Percentiles rank a stretch among this genome's conserved stretches.
Conservation (phyloP, 2,888 invertebrate genomes). For the Scaptodrosophila latifasciaeformis region DNA sequence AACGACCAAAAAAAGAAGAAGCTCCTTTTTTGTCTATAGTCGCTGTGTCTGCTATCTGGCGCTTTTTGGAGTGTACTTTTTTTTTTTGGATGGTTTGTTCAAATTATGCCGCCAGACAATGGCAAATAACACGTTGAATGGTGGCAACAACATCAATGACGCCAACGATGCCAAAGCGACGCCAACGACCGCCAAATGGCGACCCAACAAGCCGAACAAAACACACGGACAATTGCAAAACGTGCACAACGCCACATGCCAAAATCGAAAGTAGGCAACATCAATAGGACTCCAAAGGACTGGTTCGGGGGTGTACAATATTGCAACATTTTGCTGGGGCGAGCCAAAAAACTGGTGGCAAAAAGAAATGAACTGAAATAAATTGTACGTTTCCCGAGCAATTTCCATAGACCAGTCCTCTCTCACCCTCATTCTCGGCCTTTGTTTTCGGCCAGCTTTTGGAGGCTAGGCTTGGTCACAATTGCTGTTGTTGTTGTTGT, state of each 20-base stretch:
- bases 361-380: conserved; percentile 67
- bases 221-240: conserved; percentile 50
- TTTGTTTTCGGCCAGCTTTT: conserved; percentile 8
- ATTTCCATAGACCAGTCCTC: conserved; percentile 49
- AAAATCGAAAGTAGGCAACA: conserved; percentile 66
- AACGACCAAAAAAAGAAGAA: conserved; percentile 22
- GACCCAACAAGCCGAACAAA: conserved; percentile 13
- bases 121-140: conserved; percentile 24
- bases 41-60: conserved; percentile 8
- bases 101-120: conserved; percentile 58
- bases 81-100: conserved; percentile 16
- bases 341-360: conserved; percentile 51
- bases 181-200: conserved; percentile 64
- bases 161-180: conserved; percentile 22
- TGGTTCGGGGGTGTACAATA: too few relatives aligned
- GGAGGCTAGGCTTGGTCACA: conserved; percentile 17
- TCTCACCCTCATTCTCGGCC: not conserved
- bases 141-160: not conserved
- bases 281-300: too few relatives aligned
- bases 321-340: too few relatives aligned
- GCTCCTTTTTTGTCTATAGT: conserved; percentile 35
- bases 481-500: conserved; percentile 31
- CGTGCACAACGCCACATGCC: conserved; percentile 62
- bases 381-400: conserved; percentile 69
- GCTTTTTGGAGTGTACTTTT: conserved; percentile 9